phyloP scores from a whole-genome alignment of 2,888 invertebrate genomes.

The Plebejus anna region DNA sequence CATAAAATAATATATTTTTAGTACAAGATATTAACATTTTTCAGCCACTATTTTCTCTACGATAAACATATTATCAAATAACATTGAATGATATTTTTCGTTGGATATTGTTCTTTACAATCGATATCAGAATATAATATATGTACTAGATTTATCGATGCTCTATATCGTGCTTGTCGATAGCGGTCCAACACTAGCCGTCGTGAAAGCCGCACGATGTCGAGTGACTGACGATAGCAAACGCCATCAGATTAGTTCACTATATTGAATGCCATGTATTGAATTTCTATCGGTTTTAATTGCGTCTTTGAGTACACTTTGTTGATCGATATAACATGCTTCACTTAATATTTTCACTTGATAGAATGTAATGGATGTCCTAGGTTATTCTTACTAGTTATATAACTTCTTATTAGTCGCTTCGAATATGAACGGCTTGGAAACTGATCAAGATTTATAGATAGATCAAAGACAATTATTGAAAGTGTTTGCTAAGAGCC shows the following conservation, averaged over 20 bases:
- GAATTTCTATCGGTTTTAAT: constrained; percentile 42
- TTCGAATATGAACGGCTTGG: no score
- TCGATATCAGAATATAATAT: neutral
- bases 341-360: neutral
- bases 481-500: no score
- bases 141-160: neutral
- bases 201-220: constrained; percentile 39
- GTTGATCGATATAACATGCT: neutral
- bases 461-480: no score
- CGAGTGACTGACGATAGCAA: constrained; percentile 43
- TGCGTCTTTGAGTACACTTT: constrained; percentile 29
- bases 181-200: constrained; percentile 5
- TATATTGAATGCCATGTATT: constrained; percentile 41
- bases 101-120: no score
- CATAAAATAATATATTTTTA: no score
- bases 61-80: no score
- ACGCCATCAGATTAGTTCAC: constrained; percentile 44
- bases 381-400: no score
- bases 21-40: no score
- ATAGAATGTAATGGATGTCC: neutral
- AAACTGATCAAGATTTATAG: no score
- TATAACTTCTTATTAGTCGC: neutral
- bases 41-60: no score
- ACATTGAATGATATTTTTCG: no score
- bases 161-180: neutral